Base-by-base conservation (phyloP, 2,888 invertebrate species). In the Latrodectus elegans region DNA sequence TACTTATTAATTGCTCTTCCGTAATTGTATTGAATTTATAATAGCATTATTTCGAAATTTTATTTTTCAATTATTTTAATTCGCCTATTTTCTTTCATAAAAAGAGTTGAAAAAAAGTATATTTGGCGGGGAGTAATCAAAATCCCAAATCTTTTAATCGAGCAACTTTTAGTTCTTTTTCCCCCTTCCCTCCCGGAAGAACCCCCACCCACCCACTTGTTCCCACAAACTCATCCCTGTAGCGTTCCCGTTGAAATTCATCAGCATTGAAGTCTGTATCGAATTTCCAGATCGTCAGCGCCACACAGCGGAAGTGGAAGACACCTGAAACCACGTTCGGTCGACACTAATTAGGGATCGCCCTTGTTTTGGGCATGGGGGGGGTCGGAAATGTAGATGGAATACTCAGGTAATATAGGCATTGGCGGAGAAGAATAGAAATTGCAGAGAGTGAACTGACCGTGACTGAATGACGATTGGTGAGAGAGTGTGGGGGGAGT, bases 301-400 rank as follows among this genome's bases (percentile, higher is more conserved):
- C 86, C 86, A 87, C 86, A 87, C 81, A 87, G 86, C 86, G 86
- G 86, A 87, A 87, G 81, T 80, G 68, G 76, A 71, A 65, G 86
- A 87, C 49, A 87, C 67, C 17, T 38, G 86, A 87, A 75, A 87
- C 86, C 81, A 55, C 72, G 71, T 73, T 52, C 86, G 81, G 86
- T 87, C 86, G 76, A 64, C 68, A 65, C 86, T 81, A 87, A 87
- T 87, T 87, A 87, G 86, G 77, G 80, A 70, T 70, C 75, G 55
- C 26, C 68, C 75, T 74, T 67, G 55, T 65, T 81, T 77, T 60
- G 38, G 6, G 14, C 60, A 60, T 60, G 60, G 49, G 38, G 70
- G 68, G 51, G 75, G 53, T 9, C 60, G 76, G 67, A 67, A 55
- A 53, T 68, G 68, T 52, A 68, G 53, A 15, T n/a, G 76, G 67